Base-by-base conservation (phyloP, 2,888 invertebrate genomes). In the Epistrophe eligans region DNA sequence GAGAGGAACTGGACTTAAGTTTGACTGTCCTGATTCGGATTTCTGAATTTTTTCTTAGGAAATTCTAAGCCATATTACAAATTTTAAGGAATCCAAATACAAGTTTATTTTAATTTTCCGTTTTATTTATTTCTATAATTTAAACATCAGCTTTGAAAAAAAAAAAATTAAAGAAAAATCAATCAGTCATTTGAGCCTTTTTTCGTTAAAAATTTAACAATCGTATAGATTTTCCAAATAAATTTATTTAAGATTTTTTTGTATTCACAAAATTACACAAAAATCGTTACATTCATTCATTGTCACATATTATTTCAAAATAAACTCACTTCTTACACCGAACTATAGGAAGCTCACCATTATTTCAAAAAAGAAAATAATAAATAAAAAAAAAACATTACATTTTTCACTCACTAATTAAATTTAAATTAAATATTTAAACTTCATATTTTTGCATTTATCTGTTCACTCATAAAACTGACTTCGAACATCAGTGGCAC, bases 381-480 rank as follows among this genome's bases (percentile, higher is more conserved):
- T 24, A 24, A 1, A 24, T 24, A 24, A 35, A 35, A 10, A 24
- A 19, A 19, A 13, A 13, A 48, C 17, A 24, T 60, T 7, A 60
- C 38, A 62, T 43, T 62, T 35, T 17, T 17, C 28, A 24, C 15
- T 62, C 62, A 62, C 60, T 7, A 38, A 35, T 24, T 24, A 15
- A 60, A 19, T 19, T 60, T 40, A 19, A 58, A 28, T 28, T 8
- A 28, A 6, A 8, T 55, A 7, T 8, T 15, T 8, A 55, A 28
- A 28, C 15, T 28, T 28, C 52, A 52, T 28, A 17, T 17, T 58
- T 13, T 38, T 38, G 38, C 19, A 43, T 43, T 15, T 62, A 48
- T 52, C 2, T 55, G 24, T 43, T 71, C 71, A 43, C 57, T 57
- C 76, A 76, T 76, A 38, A 62, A 64, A 62, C 50, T 45, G 55